Evolutionary conservation across 2,888 invertebrate genomes (phyloP), one percentile per base, ranked within the genome.

Genomic region (Orthosia cruda): DNA sequence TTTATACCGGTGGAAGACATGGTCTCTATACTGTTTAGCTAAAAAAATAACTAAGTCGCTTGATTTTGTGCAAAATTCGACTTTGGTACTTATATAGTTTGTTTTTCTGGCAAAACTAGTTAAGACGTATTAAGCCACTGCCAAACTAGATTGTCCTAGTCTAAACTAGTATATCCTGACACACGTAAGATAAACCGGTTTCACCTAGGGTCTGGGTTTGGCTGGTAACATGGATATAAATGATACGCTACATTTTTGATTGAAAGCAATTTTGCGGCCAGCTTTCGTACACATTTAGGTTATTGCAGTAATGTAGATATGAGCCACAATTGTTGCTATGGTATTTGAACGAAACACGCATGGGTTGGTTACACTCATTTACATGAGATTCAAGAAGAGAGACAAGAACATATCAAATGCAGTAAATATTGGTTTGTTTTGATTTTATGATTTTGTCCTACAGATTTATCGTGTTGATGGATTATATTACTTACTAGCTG

Each of bases 291-390:
- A 7, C 26, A 45, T 72, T 70, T 52, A 59, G 45, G 13, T 5
- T 55, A 13, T 20, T 18, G 26, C n/a, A 69, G n/a, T 50, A n/a
- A 40, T 13, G 26, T 45, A 67, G 16, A 16, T 20, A 15, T 11
- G 26, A 45, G 71, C 50, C 71, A 71, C 4, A 55, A 67, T 71
- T n/a, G 40, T 40, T 16, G 3, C 3, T 70, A 45, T 16, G n/a
- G 3, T 45, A 9, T n/a, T 1, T 66, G 16, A 66, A 66, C 4
- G 23, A 65, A 69, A 4, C 40, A 23, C 20, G 18, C 12, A 9
- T 40, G 40, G 23, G 40, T 65, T 32, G 18, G 26, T 58, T 32
- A 32, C 16, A 20, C 5, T 58, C 26, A 58, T 40, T 1, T 40
- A 40, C 40, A 40, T 40, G 40, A 59, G 13, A 16, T 5, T 52